Conservation (phyloP, 2,888 invertebrate species). For the Invenusta paracnida region DNA sequence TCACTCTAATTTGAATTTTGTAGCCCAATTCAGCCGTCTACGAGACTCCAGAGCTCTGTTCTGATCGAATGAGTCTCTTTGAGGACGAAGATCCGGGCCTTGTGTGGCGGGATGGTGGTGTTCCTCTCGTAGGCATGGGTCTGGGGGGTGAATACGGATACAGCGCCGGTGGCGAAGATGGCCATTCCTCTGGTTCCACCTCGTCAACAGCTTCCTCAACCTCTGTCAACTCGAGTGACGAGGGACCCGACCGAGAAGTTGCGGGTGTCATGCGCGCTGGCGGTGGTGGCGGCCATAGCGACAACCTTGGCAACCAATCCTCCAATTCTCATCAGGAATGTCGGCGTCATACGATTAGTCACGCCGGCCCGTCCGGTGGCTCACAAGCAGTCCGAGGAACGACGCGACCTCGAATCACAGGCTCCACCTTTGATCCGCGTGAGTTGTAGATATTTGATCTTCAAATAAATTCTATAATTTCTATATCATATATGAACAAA, state of each 20-base stretch:
- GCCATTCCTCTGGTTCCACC: too few species aligned
- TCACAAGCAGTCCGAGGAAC: neutral
- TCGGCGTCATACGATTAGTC: neutral
- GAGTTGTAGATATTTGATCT: too few species aligned
- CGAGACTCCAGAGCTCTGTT: too few species aligned
- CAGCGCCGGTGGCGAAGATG: neutral
- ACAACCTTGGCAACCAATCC: neutral
- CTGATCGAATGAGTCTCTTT: neutral
- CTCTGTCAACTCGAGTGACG: neutral
- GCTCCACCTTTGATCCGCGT: neutral
- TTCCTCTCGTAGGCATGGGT: neutral
- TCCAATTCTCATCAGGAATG: neutral
- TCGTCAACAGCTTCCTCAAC: too few species aligned
- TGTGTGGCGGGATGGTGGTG: neutral
- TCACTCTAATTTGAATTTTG: too few species aligned
- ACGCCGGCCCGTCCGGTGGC: neutral
- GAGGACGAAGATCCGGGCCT: neutral
- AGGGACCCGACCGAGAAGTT: neutral
- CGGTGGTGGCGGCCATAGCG: neutral
- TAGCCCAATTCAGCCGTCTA: too few species aligned
- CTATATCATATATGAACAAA: too few species aligned
- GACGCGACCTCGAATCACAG: neutral
- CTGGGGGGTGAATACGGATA: neutral
- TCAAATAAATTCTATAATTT: too few species aligned
- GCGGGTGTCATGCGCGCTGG: neutral